phyloP scores from a whole-genome alignment of 2,113 vertebrate genomes.

The Camelus bactrianus region DNA sequence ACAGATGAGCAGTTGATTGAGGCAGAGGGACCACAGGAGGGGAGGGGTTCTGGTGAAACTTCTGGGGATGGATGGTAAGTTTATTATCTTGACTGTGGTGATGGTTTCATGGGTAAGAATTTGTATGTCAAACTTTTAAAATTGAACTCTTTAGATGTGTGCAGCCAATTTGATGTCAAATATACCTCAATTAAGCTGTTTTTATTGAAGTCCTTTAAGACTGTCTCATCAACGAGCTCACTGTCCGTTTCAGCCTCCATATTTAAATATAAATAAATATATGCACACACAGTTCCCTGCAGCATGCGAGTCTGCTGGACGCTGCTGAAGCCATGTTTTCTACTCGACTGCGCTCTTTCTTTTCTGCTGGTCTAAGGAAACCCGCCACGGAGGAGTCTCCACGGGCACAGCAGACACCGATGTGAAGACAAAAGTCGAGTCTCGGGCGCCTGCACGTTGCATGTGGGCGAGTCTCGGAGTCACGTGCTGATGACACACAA shows the following conservation, averaged over 20 bases:
- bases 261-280: too few species aligned
- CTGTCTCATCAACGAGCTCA: fast-evolving
- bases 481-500: fast-evolving
- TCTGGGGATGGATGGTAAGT: fast-evolving
- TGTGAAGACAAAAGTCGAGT: fast-evolving
- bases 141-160: too few species aligned
- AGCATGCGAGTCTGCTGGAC: fast-evolving
- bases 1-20: fast-evolving
- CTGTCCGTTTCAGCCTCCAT: background rate
- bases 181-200: background rate
- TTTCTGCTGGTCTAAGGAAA: fast-evolving
- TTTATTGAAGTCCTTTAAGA: background rate
- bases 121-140: background rate
- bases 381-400: fast-evolving
- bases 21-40: fast-evolving
- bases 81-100: too few species aligned
- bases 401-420: fast-evolving
- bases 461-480: fast-evolving
- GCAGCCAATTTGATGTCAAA: background rate
- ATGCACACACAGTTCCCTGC: too few species aligned
- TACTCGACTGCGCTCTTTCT: fast-evolving
- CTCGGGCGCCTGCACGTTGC: fast-evolving
- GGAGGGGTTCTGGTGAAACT: fast-evolving
- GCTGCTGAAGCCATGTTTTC: background rate
- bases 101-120: background rate